Evolutionary conservation across 2,888 invertebrate species (phyloP).

Genomic region (Seira ritae): DNA sequence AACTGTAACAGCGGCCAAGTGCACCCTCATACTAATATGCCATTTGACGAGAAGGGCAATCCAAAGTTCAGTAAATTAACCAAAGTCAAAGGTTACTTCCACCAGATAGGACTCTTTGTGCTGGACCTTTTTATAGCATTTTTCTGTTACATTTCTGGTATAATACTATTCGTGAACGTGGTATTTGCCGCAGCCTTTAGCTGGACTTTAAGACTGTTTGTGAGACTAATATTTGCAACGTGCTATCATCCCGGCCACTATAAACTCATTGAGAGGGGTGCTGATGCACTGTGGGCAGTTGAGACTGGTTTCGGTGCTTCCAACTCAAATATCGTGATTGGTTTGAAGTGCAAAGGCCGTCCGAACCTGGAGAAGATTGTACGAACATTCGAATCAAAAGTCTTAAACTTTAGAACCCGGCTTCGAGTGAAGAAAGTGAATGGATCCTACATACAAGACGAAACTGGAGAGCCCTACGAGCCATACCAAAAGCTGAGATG

Average conservation of each 20-base stretch:
- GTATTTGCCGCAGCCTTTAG: constrained; percentile 53
- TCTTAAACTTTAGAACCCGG: constrained; percentile 57
- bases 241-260: constrained; percentile 45
- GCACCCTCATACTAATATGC: neutral
- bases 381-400: constrained; percentile 66
- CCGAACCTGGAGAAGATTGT: constrained; percentile 62
- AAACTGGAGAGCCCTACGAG: constrained; percentile 54
- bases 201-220: constrained; percentile 57
- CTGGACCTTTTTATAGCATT: constrained; percentile 45
- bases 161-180: constrained; percentile 43
- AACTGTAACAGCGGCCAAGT: neutral
- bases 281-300: constrained; percentile 68
- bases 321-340: constrained; percentile 69
- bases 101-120: constrained; percentile 51
- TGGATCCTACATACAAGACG: constrained; percentile 52
- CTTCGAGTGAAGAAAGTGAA: constrained; percentile 35
- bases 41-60: constrained; percentile 37
- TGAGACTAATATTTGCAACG: constrained; percentile 53
- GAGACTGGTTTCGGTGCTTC: constrained; percentile 61
- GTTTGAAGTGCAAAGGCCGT: constrained; percentile 57
- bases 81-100: constrained; percentile 58
- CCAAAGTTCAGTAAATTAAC: constrained; percentile 51
- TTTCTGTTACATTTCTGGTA: constrained; percentile 48
- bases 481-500: constrained; percentile 67
- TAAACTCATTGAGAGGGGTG: constrained; percentile 59